These are phyloP conservation scores for Lophura nycthemera DNA, from an alignment of 2,113 vertebrate genomes.

Conservation along the genomic window DNA sequence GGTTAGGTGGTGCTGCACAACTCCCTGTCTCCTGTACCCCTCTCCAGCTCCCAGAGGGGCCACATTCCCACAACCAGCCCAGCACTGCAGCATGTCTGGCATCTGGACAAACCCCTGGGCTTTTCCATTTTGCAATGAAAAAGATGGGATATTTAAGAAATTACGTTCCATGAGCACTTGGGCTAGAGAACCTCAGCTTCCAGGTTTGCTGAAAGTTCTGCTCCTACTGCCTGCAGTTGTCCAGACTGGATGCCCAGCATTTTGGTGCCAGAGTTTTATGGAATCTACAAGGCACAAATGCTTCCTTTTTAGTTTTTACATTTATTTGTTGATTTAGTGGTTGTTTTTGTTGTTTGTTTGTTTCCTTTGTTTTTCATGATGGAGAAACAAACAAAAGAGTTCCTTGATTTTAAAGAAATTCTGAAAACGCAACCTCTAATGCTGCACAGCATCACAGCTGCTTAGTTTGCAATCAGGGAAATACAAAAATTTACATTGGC, in stretches of 20 bases:
- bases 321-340: too few species aligned
- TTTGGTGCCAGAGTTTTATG: neutral
- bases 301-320: too few species aligned
- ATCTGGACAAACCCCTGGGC: too few species aligned
- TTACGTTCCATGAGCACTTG: neutral
- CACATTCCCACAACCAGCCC: accelerated
- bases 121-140: accelerated
- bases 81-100: too few species aligned
- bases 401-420: neutral
- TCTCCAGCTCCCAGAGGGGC: neutral
- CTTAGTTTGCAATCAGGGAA: neutral
- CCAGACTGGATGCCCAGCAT: neutral
- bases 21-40: accelerated
- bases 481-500: neutral
- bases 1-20: accelerated
- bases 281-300: neutral
- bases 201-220: neutral
- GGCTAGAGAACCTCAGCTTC: neutral
- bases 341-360: too few species aligned
- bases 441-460: neutral
- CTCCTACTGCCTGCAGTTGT: neutral
- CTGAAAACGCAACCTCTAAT: neutral
- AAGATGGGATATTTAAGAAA: neutral
- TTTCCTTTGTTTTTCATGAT: neutral
- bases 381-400: neutral